Evolutionary conservation across 1,140 invertebrate species (phyloP).

Genomic region (Drosophila virilis): DNA sequence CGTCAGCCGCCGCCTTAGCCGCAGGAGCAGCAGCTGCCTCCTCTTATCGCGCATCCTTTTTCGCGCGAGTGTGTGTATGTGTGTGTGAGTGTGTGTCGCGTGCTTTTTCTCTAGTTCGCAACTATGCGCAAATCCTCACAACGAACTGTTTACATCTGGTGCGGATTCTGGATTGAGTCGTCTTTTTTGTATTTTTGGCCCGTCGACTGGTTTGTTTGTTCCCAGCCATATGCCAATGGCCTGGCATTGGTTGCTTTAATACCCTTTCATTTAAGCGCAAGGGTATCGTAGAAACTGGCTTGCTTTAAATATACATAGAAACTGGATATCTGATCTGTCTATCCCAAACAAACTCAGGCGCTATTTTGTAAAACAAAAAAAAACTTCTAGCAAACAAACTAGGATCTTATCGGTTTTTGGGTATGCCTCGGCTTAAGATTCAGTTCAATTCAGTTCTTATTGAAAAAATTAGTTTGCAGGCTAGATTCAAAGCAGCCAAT

Average conservation of each 20-base stretch:
- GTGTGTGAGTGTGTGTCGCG: neutral
- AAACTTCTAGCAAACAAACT: no score
- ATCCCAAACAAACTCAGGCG: no score
- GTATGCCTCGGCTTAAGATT: no score
- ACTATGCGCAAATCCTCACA: slow-evolving; percentile 71
- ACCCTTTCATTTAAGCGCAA: slow-evolving; percentile 3
- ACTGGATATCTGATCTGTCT: no score
- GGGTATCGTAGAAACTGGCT: no score
- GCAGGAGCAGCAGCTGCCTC: slow-evolving; percentile 30
- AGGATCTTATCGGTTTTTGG: no score
- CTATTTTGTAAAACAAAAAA: no score
- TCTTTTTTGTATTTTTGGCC: slow-evolving; percentile 6
- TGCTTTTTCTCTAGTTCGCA: slow-evolving; percentile 48
- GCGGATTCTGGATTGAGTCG: slow-evolving; percentile 4
- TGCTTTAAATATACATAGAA: no score
- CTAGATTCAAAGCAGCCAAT: no score
- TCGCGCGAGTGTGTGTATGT: slow-evolving; percentile 8
- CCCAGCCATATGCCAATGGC: slow-evolving; percentile 48
- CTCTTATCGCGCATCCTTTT: slow-evolving; percentile 45
- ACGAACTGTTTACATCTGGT: slow-evolving; percentile 49
- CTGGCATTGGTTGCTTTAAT: slow-evolving; percentile 20
- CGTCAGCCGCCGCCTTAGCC: neutral
- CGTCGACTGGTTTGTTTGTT: slow-evolving; percentile 45
- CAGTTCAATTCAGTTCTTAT: no score
- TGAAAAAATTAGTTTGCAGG: no score